These are phyloP conservation scores for Gymnogyps californianus DNA, from an alignment of 2,113 vertebrate species.

Conservation along the genomic window DNA sequence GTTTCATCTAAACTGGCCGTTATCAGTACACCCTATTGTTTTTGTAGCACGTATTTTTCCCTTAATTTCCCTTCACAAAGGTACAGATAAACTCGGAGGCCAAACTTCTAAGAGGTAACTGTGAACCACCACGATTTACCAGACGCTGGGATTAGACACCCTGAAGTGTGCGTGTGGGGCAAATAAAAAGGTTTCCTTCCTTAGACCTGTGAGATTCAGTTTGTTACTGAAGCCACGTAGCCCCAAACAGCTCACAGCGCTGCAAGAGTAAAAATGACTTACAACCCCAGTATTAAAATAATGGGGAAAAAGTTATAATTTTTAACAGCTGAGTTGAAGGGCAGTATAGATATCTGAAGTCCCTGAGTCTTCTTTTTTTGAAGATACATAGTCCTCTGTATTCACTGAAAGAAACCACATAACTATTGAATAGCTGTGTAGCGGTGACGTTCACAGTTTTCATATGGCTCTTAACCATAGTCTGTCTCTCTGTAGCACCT, in stretches of 20 bases:
- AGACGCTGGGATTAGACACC: background rate
- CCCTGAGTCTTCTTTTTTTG: background rate
- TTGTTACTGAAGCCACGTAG: background rate
- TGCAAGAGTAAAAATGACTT: background rate
- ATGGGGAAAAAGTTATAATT: accelerated
- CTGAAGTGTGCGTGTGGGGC: too few relatives aligned
- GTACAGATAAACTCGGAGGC: background rate
- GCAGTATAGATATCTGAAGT: background rate
- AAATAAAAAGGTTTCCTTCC: background rate
- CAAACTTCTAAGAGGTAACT: background rate
- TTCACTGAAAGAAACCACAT: background rate
- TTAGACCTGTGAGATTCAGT: background rate
- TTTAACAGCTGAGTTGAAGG: background rate
- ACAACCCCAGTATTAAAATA: background rate
- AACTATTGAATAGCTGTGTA: too few relatives aligned
- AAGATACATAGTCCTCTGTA: background rate
- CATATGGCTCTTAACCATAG: background rate
- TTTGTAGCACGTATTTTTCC: background rate
- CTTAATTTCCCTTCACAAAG: background rate
- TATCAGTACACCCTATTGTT: background rate
- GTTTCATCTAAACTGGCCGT: background rate
- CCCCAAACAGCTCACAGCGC: background rate
- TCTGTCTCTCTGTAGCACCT: background rate
- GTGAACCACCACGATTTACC: background rate
- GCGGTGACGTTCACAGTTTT: background rate